These are phyloP conservation scores for Lysiphlebus fabarum DNA, from an alignment of 1,140 invertebrate species.

Conservation along the genomic window DNA sequence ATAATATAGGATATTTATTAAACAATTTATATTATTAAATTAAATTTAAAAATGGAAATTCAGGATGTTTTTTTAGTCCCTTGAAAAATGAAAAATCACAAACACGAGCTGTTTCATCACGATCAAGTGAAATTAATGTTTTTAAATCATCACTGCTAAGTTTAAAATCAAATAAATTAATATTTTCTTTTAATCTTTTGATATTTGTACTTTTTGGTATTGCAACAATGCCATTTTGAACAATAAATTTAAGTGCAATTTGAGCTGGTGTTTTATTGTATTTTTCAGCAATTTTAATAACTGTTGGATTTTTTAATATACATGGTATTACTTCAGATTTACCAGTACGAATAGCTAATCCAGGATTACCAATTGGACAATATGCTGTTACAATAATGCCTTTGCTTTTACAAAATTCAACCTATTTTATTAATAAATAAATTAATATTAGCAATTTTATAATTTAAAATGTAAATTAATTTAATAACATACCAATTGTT, in stretches of 20 bases:
- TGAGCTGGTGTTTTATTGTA: constrained; percentile 62
- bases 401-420: constrained; percentile 59
- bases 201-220: constrained; percentile 65
- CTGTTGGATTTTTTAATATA: constrained; percentile 64
- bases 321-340: constrained; percentile 59
- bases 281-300: constrained; percentile 63
- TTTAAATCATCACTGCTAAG: constrained; percentile 44
- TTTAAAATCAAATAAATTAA: constrained; percentile 53
- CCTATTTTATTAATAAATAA: constrained; percentile 30
- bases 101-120: constrained; percentile 58
- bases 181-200: constrained; percentile 60
- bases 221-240: constrained; percentile 58
- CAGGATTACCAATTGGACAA: constrained; percentile 63
- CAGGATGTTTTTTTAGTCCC: constrained; percentile 61
- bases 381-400: constrained; percentile 63
- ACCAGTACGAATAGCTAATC: constrained; percentile 52
- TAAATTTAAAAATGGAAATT: constrained; percentile 48
- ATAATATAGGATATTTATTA: not conserved
- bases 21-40: too few species aligned
- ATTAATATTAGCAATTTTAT: too few species aligned
- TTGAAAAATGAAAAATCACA: constrained; percentile 64
- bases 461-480: too few species aligned
- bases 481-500: constrained; percentile 48
- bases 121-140: constrained; percentile 52
- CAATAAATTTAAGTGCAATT: constrained; percentile 58